Evolutionary conservation across 2,888 invertebrate species (phyloP).

Genomic region (Halictus ligatus): DNA sequence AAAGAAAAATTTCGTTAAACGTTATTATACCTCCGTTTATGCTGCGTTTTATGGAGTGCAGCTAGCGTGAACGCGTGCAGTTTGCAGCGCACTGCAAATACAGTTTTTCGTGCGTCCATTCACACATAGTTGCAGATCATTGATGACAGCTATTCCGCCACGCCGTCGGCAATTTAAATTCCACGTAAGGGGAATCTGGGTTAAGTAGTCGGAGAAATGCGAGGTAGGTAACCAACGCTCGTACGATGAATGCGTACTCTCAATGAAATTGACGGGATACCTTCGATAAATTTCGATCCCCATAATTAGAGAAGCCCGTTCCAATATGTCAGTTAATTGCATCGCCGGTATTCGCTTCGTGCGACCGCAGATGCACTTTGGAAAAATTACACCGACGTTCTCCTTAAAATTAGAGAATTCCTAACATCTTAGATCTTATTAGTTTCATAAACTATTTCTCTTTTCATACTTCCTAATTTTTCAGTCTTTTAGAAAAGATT

Average conservation of each 20-base stretch:
- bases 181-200: conserved; percentile 34
- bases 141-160: conserved; percentile 20
- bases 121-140: conserved; percentile 21
- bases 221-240: conserved; percentile 36
- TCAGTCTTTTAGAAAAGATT: too few relatives aligned
- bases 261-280: conserved; percentile 26
- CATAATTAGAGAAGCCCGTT: neutral
- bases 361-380: neutral
- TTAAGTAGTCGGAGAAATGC: conserved; percentile 51
- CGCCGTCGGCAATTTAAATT: conserved; percentile 37
- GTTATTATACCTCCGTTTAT: neutral
- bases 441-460: too few relatives aligned
- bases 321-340: neutral
- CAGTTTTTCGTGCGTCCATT: conserved; percentile 2
- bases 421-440: neutral
- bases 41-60: neutral
- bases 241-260: conserved; percentile 20
- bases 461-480: too few relatives aligned
- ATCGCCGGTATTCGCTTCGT: neutral
- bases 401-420: neutral
- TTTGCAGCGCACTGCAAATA: neutral
- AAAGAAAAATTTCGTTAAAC: neutral
- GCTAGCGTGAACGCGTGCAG: neutral
- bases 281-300: conserved; percentile 2
- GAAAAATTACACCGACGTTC: neutral